A percentile compares a stretch with the other conserved stretches of the same genome.
phyloP scores from a whole-genome alignment of 2,797 vertebrate species.

The Iguana delicatissima region DNA sequence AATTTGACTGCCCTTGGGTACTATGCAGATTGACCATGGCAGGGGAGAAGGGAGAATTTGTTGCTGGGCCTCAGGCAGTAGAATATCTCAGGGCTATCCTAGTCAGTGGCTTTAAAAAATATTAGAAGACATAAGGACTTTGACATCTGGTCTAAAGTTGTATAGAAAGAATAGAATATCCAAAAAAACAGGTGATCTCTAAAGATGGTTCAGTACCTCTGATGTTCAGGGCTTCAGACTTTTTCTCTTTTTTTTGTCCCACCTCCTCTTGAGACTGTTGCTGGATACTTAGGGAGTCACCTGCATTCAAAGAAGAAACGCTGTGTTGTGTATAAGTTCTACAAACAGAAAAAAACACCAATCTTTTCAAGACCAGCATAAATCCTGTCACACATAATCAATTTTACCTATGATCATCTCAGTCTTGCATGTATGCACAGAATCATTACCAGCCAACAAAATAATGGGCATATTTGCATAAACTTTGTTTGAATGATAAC shows the following conservation, averaged over 20 bases:
- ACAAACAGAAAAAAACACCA: slow-evolving; percentile 83
- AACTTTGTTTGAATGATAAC: fast-evolving
- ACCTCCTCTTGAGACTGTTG: slow-evolving; percentile 65
- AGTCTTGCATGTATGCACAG: neutral
- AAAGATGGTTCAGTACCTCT: slow-evolving; percentile 78
- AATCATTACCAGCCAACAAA: slow-evolving; percentile 41
- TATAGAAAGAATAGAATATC: neutral
- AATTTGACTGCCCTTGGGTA: too few species aligned
- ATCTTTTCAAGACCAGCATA: slow-evolving; percentile 76
- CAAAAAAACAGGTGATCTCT: neutral
- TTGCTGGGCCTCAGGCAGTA: neutral
- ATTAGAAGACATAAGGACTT: neutral
- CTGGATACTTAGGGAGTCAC: slow-evolving; percentile 77
- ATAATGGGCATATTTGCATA: fast-evolving
- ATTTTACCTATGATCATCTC: neutral
- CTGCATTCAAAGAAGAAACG: slow-evolving; percentile 89
- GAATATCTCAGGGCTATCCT: neutral
- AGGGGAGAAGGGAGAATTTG: neutral
- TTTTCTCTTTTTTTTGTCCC: slow-evolving; percentile 74
- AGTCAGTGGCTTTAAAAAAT: neutral
- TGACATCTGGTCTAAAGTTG: neutral
- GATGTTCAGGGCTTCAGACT: slow-evolving; percentile 86
- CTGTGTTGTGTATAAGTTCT: slow-evolving; percentile 88
- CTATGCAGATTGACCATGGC: too few species aligned
- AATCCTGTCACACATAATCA: neutral